Base-by-base conservation (phyloP, 2,797 vertebrate genomes). In the Pipistrellus pygmaeus region DNA sequence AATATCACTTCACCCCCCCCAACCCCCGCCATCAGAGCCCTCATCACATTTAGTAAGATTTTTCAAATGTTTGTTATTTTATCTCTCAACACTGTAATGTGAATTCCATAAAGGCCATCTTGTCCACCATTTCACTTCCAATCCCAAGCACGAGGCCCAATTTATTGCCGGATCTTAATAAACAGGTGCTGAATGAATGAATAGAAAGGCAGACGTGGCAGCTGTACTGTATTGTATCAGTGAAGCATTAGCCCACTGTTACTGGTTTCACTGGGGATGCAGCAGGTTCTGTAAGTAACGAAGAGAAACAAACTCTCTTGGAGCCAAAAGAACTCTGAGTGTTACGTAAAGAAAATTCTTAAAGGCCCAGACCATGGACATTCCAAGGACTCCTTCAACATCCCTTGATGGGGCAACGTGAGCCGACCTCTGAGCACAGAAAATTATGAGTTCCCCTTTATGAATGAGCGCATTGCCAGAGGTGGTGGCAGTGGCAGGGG, bases 281-380 rank as follows among this genome's bases (percentile, higher is more conserved):
- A 71, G 73, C 30, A 90, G 38, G 75, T 88, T 95, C 44, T 55
- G 14, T 38, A 46, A 18, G 30, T 68, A 94, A 69, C n/a, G 77
- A 25, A 94, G 60, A 53, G n/a, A 93, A 91, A 90, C 6, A 80
- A 23, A 72, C 53, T 72, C 38, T 71, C 48, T 84, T 8, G 13
- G 30, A 64, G 11, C 44, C 68, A 76, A 80, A 64, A 92, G 66
- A 96, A 68, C 38, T 21, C 51, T 44, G 8, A 75, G 2, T 73
- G 8, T 84, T 27, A 20, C 3, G 30, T 90, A 84, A 88, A 72
- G 23, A 88, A 95, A 91, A 83, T 21, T 32, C 75, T 91, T 72
- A 60, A 91, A 93, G 75, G 53, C 25, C 14, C 82, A 86, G 69
- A 60, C 41, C 30, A 27, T 8, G 44, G 41, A 30, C 48, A 75